Evolutionary conservation across 2,888 invertebrate species (phyloP).

Genomic region (Perizoma flavofasciatum): DNA sequence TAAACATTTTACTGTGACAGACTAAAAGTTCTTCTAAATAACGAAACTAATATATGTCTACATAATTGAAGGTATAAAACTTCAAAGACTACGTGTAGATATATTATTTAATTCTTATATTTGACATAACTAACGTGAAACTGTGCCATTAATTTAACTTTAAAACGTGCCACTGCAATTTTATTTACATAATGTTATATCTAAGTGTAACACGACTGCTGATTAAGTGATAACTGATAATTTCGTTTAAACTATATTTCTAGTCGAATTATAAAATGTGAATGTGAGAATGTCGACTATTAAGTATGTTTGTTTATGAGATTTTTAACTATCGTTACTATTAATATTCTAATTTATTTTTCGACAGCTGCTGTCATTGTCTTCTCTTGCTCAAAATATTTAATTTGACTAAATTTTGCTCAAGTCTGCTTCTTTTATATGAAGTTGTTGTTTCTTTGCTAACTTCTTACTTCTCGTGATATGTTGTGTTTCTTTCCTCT

Average conservation of each 20-base stretch:
- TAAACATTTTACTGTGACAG: conserved; percentile 27
- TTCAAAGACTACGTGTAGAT: conserved; percentile 60
- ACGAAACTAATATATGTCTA: conserved; percentile 36
- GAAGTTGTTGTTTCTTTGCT: conserved; percentile 28
- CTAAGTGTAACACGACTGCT: conserved; percentile 80
- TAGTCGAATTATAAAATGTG: conserved; percentile 72
- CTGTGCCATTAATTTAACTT: conserved; percentile 83
- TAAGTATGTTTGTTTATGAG: conserved; percentile 59
- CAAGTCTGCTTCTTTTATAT: conserved; percentile 63
- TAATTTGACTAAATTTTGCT: conserved; percentile 80
- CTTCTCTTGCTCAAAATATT: conserved; percentile 78
- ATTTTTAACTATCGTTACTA: conserved; percentile 52
- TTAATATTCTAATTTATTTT: conserved; percentile 53
- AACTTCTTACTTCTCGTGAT: conserved; percentile 17
- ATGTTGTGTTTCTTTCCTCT: conserved; percentile 35
- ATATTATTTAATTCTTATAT: conserved; percentile 70
- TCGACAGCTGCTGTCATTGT: conserved; percentile 71
- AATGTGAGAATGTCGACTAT: conserved; percentile 71
- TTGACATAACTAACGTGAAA: conserved; percentile 82
- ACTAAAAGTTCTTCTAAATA: conserved; percentile 42
- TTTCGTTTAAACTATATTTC: conserved; percentile 76
- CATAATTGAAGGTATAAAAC: conserved; percentile 51
- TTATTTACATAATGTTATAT: conserved; percentile 62
- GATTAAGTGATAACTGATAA: conserved; percentile 78
- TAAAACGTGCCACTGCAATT: conserved; percentile 80